Evolutionary conservation across 2,888 invertebrate species (phyloP), one percentile per base, ranked within the genome.

Genomic region (Aelia acuminata): DNA sequence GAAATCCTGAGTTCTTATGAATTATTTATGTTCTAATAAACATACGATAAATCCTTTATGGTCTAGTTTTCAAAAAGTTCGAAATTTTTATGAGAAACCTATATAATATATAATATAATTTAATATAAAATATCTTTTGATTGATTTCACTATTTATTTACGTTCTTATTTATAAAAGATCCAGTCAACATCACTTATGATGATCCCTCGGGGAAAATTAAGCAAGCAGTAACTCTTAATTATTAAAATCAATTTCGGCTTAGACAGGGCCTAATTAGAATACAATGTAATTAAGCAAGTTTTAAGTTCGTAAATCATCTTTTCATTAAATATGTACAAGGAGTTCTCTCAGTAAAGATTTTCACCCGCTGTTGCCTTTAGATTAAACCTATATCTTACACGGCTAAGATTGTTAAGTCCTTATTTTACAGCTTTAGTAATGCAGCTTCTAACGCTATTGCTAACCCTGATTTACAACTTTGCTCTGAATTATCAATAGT

Each of bases 371-470:
- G 63, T 70, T 70, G 63, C 63, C 63, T 70, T 70, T 70, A 70
- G 63, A 70, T 70, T 70, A 70, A 70, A 70, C 63, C 63, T 70
- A 70, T 70, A 70, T 70, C 63, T 70, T 70, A 70, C 35, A 70
- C 31, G 18, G 63, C 63, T 70, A 70, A 70, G 63, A 70, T 35
- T 70, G 31, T 35, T 20, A 35, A 70, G 63, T 31, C 63, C 35
- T 35, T 31, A 63, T 63, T 63, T 31, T 31, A 63, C 31, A 18
- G 63, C 26, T 63, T 63, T 63, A 7, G 63, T 35, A 70, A 26
- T 70, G 18, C 63, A 18, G 31, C 18, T 70, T 2, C 2, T 18
- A 35, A 20, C 26, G 2, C 35, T 35, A 70, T 70, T 70, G 13
- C 22, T 70, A 35, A 7, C 22, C 15, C 0, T 70, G 35, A 70